phyloP scores from a whole-genome alignment of 2,888 invertebrate genomes.

The Acanthococcus lagerstroemiae region DNA sequence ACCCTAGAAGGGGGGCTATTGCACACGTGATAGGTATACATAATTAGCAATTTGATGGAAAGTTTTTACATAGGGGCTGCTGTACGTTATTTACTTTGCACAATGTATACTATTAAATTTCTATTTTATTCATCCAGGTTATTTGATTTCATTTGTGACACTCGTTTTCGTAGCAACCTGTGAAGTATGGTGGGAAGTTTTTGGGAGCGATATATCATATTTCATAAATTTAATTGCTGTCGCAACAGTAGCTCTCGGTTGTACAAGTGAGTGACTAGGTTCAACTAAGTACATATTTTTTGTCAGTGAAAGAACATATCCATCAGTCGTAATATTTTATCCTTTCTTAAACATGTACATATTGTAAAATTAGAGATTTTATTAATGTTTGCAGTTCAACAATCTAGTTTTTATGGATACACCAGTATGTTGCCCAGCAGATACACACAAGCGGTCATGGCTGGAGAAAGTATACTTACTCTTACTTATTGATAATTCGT shows the following conservation, averaged over 20 bases:
- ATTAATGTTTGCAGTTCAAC: constrained; percentile 55
- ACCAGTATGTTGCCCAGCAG: constrained; percentile 81
- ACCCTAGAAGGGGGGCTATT: too few relatives aligned
- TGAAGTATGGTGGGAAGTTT: constrained; percentile 78
- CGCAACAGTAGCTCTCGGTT: constrained; percentile 75
- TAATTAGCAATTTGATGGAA: too few relatives aligned
- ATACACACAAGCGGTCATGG: constrained; percentile 91
- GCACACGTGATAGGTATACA: too few relatives aligned
- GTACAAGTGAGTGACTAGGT: constrained; percentile 62
- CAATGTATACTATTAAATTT: not conserved
- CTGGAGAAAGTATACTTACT: constrained; percentile 76
- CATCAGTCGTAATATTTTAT: not conserved
- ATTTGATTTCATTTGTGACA: constrained; percentile 68
- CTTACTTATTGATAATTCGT: too few relatives aligned
- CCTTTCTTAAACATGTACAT: not conserved
- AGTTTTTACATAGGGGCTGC: too few relatives aligned
- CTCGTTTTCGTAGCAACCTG: constrained; percentile 73
- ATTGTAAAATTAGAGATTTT: not conserved
- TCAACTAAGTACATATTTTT: not conserved
- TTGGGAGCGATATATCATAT: constrained; percentile 64
- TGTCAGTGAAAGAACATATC: not conserved
- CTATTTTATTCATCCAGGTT: constrained; percentile 48
- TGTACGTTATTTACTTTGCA: too few relatives aligned
- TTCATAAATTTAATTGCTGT: constrained; percentile 73
- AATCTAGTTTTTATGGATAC: constrained; percentile 89